Evolutionary conservation across 2,888 invertebrate genomes (phyloP).

Genomic region (Pachydiplax longipennis): DNA sequence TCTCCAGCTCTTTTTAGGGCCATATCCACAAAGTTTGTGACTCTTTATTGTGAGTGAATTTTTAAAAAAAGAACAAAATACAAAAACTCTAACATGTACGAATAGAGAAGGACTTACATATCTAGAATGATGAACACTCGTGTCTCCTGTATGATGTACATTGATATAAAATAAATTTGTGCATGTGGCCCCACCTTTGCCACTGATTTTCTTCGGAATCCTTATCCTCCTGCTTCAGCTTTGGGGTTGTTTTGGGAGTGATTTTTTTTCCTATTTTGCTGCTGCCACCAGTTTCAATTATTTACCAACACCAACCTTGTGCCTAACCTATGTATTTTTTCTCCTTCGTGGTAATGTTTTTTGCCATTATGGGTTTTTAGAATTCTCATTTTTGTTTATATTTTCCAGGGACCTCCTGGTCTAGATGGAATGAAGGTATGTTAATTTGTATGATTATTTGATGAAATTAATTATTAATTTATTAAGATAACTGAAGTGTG

Average conservation of each 20-base stretch:
- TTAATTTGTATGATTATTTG: constrained; percentile 54
- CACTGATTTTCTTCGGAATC: constrained; percentile 30
- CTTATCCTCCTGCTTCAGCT: constrained; percentile 42
- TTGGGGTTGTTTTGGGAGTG: constrained; percentile 46
- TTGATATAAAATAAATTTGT: constrained; percentile 45
- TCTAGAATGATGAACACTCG: constrained; percentile 44
- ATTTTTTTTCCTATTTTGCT: constrained; percentile 41
- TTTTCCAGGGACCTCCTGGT: constrained; percentile 87
- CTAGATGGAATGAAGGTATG: constrained; percentile 96
- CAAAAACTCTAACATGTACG: constrained; percentile 39
- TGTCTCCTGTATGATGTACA: constrained; percentile 44
- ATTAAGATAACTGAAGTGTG: constrained; percentile 16
- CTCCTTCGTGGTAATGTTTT: constrained; percentile 45
- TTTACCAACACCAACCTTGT: constrained; percentile 46
- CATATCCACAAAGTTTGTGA: constrained; percentile 45
- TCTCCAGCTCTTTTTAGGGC: constrained; percentile 31
- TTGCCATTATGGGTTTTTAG: constrained; percentile 52
- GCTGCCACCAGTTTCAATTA: constrained; percentile 46
- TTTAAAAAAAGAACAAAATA: constrained; percentile 39
- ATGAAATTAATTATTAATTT: constrained; percentile 29
- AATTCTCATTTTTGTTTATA: constrained; percentile 64
- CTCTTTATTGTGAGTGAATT: constrained; percentile 42
- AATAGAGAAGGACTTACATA: constrained; percentile 43
- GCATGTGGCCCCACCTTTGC: constrained; percentile 44
- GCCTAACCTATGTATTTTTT: constrained; percentile 43